Evolutionary conservation across 2,797 vertebrate genomes (phyloP), one percentile per base, ranked within the genome.

Genomic region (Eulemur coronatus): DNA sequence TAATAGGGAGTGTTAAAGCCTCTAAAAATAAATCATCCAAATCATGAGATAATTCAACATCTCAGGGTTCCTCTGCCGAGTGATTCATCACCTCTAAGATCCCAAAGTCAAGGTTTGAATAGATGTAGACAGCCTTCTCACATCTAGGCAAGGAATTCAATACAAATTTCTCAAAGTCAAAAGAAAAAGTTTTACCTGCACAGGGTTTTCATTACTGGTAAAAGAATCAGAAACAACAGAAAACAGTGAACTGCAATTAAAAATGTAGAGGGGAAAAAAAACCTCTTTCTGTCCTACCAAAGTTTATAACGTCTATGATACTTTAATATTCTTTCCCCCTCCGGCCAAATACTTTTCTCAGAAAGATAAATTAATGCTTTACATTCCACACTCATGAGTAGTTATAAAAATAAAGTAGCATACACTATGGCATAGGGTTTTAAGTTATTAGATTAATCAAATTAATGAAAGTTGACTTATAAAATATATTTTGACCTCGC

Each of bases 321-420:
- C 48, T 55, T 94, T 86, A 78, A 86, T 84, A 94, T 55, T 85
- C 75, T 82, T 84, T 89, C 78, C 48, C 92, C 70, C 78, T 91
- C 41, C 75, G 91, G 70, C 46, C 86, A 96, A 96, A 93, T 88
- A 79, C 20, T 96, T 96, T 79, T 86, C 86, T 93, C 73, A 57
- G 52, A 84, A 86, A 93, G 91, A 79, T n/a, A 97, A 97, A 96
- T 84, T 57, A 80, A 50, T 75, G n/a, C 59, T 84, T 87, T 80
- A 69, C 52, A 92, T 94, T 95, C 72, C 86, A 95, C 76, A 84
- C 55, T 73, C 52, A 85, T 70, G 41, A 95, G 73, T 41, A 96
- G 52, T 96, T 92, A 95, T 48, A 91, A 94, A 97, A 92, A 97
- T 69, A 96, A 95, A 61, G 67, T 13, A 85, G 52, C 48, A 96